phyloP scores from a whole-genome alignment of 2,113 vertebrate species.

The Lanius collurio region DNA sequence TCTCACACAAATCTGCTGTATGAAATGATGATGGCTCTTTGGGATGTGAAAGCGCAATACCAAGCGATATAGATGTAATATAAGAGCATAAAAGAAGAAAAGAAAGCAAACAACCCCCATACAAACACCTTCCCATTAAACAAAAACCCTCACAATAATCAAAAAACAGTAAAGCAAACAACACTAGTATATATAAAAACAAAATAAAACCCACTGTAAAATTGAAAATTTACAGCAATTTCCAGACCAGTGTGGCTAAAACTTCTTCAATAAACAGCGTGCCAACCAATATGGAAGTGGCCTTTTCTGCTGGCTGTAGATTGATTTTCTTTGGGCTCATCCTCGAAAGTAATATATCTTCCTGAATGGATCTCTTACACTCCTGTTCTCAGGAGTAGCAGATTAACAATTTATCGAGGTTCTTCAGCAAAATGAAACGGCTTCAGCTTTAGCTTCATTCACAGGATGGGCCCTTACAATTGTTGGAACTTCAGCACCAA shows the following conservation, averaged over 20 bases:
- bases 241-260: neutral
- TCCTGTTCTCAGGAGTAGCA: neutral
- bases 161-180: neutral
- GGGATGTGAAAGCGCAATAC: neutral
- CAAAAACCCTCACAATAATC: neutral
- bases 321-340: neutral
- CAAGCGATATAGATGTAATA: neutral
- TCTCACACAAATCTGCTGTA: neutral
- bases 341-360: neutral
- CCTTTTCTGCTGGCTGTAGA: neutral
- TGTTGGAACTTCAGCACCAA: neutral
- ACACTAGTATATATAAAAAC: neutral
- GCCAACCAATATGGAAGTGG: neutral
- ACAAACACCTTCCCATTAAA: neutral
- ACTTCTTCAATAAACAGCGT: neutral
- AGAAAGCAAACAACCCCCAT: neutral
- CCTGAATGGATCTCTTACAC: neutral
- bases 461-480: neutral
- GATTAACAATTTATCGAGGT: neutral
- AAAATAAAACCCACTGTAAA: neutral
- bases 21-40: neutral
- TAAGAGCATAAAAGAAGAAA: neutral
- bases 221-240: neutral
- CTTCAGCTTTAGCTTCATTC: neutral
- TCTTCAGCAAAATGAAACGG: neutral